Conservation (phyloP, 1,140 invertebrate species). For the Anastrepha obliqua region DNA sequence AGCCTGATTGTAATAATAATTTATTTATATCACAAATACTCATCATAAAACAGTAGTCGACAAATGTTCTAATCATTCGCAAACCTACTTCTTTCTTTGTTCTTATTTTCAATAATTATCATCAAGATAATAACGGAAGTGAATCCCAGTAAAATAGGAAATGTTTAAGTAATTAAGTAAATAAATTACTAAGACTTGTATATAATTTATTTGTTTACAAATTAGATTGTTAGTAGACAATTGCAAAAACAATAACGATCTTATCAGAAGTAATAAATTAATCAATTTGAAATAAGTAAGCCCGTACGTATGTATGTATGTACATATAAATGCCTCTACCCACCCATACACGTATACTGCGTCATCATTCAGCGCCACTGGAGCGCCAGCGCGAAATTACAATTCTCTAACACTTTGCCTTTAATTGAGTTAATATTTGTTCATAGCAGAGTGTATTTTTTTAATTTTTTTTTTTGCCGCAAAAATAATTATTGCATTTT, state of each 20-base stretch:
- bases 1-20: background rate
- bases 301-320: background rate
- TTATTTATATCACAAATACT: background rate
- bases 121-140: background rate
- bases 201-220: constrained; percentile 44
- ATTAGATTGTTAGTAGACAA: background rate
- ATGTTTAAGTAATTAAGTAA: constrained; percentile 7
- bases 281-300: background rate
- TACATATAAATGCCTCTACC: background rate
- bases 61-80: background rate
- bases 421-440: constrained; percentile 44
- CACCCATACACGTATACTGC: background rate
- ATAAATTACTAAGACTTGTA: background rate
- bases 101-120: no score
- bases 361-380: background rate
- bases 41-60: background rate
- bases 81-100: no score
- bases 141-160: constrained; percentile 6
- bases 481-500: constrained; percentile 36
- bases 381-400: constrained; percentile 11
- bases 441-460: background rate
- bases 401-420: background rate
- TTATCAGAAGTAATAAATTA: constrained; percentile 39
- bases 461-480: background rate
- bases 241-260: background rate